These are phyloP conservation scores for Tiliqua scincoides DNA, from an alignment of 2,113 vertebrate genomes.

Conservation along the genomic window DNA sequence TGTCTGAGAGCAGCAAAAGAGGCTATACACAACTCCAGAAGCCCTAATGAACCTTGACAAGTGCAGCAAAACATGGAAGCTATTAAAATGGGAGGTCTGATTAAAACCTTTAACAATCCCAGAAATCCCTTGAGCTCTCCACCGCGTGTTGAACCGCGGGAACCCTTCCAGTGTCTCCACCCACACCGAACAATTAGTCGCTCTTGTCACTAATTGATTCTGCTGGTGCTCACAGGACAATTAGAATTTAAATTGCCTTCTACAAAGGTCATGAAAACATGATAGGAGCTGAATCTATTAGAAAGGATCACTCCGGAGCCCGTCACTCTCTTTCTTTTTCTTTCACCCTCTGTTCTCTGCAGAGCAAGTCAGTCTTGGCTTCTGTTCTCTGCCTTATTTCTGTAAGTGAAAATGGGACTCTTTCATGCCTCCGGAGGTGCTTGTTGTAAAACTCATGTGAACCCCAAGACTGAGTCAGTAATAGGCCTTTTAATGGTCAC, in stretches of 20 bases:
- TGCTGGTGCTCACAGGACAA: slow-evolving; percentile 77
- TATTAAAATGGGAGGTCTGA: slow-evolving; percentile 56
- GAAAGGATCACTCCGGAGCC: slow-evolving; percentile 59
- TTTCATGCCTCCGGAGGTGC: not conserved
- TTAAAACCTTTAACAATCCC: slow-evolving; percentile 50
- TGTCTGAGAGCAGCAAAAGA: not conserved
- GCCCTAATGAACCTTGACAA: slow-evolving; percentile 64
- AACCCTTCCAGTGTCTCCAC: slow-evolving; percentile 53
- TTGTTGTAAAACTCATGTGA: not conserved
- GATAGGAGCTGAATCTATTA: slow-evolving; percentile 78
- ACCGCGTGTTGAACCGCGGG: slow-evolving; percentile 55
- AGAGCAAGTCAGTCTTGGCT: slow-evolving; percentile 23
- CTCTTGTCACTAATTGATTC: slow-evolving; percentile 80
- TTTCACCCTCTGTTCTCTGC: not conserved
- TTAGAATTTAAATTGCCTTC: slow-evolving; percentile 83
- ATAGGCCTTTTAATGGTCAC: not conserved
- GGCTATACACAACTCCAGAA: slow-evolving; percentile 43
- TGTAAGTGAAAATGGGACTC: slow-evolving; percentile 25
- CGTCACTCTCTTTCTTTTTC: not conserved
- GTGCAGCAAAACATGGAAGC: slow-evolving; percentile 55
- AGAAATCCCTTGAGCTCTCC: slow-evolving; percentile 61
- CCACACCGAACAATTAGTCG: slow-evolving; percentile 72
- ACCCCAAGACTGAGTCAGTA: not conserved
- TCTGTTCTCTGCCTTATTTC: not conserved
- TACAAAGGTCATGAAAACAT: slow-evolving; percentile 81